These are phyloP conservation scores for Erethizon dorsatum DNA, from an alignment of 2,797 vertebrate species.

Conservation along the genomic window DNA sequence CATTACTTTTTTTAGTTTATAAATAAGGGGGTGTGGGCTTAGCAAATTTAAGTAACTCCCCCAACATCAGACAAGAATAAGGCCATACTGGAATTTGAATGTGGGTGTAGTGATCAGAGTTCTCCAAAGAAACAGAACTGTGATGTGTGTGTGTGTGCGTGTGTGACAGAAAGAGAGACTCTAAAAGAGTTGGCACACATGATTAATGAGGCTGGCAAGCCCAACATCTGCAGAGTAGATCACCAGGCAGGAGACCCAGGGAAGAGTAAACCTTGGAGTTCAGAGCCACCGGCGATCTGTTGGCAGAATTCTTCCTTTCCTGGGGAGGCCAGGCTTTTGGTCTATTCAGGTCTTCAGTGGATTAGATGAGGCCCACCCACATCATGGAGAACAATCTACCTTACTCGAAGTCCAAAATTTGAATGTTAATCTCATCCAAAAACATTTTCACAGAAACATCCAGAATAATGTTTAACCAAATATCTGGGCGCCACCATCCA, in stretches of 20 bases:
- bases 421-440: not conserved
- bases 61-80: not conserved
- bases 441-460: not conserved
- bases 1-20: not conserved
- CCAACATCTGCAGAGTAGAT: not conserved
- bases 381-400: not conserved
- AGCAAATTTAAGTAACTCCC: not conserved
- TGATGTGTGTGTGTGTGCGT: not conserved
- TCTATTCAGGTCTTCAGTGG: not conserved
- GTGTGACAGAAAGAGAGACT: not conserved
- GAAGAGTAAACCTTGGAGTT: not conserved
- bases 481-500: not conserved
- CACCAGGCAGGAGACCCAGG: not conserved
- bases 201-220: not conserved
- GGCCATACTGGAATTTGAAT: not conserved
- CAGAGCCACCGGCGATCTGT: not conserved
- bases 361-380: not conserved
- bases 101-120: not conserved
- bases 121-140: conserved; percentile 21
- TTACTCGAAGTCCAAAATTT: not conserved
- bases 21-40: not conserved
- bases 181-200: not conserved
- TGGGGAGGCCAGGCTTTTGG: not conserved
- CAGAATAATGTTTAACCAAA: conserved; percentile 13
- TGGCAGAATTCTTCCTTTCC: not conserved